Base-by-base conservation (phyloP, 2,797 vertebrate species). In the Gymnothorax reevesii region DNA sequence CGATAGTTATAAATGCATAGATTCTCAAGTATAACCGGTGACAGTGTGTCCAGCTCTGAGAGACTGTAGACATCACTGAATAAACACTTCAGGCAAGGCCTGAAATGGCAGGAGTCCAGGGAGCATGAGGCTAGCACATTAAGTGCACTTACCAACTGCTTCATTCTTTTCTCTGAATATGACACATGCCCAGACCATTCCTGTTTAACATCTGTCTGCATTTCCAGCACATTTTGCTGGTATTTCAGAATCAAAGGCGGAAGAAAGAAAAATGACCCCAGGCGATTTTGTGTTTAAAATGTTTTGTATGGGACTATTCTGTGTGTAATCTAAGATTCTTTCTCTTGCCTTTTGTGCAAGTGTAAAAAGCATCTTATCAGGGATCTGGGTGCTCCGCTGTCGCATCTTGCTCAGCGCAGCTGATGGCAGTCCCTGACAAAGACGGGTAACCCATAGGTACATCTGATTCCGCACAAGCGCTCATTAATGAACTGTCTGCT, bases 191-290 rank as follows among this genome's bases (percentile, higher is more conserved):
- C 87, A 83, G 83, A 55, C 73, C 73, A 60, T 73, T 86, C 71
- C 87, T 85, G 87, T 82, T 83, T 60, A 60, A 85, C 87, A 85
- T 87, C 87, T 87, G 87, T 87, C 84, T 87, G 87, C 42, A 33
- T 85, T 82, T 82, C 33, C 62, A 87, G 60, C 75, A 69, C 57
- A 57, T 87, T 73, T 83, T 85, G 75, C 84, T 82, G 87, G 84
- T 87, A 85, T 87, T 87, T 87, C 33, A 59, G 83, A 87, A 87
- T 87, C 84, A 87, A 87, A 87, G 84, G 57, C 83, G 69, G 49
- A 25, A n/a, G 7, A 27, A n/a, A 77, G 33, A 33, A 83, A 83
- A 33, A n/a, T 1, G 1, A n/a, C 83, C 62, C 64, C 20, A 49
- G 54, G 25, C 20, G 20, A 27, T 64, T 85, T 82, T 59, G 57